Conservation (phyloP, 2,113 vertebrate genomes). For the Nestor notabilis region DNA sequence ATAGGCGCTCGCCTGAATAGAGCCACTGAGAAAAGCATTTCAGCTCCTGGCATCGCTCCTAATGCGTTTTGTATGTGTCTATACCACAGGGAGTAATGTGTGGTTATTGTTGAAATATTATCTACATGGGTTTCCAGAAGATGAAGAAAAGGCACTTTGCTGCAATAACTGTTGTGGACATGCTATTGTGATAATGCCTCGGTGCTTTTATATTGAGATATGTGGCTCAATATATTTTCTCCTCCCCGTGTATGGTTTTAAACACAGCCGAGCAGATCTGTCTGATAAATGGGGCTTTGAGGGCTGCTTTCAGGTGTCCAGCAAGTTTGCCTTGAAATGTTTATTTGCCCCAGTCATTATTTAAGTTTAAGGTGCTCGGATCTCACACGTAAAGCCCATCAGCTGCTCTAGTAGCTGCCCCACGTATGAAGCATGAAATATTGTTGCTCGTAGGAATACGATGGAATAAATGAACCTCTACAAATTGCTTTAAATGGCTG, state of each 20-base stretch:
- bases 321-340: not conserved
- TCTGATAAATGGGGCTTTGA: not conserved
- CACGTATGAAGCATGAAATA: accelerated
- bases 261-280: not conserved
- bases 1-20: slow-evolving; percentile 49
- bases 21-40: slow-evolving; percentile 48
- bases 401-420: not conserved
- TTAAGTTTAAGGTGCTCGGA: not conserved
- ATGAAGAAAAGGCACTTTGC: slow-evolving; percentile 45
- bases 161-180: not conserved
- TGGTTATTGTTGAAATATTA: slow-evolving; percentile 51
- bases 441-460: not conserved
- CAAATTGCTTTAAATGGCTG: not conserved
- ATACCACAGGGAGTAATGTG: slow-evolving; percentile 50
- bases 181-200: not conserved
- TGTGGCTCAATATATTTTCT: not conserved
- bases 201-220: not conserved
- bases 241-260: not conserved
- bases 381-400: not conserved
- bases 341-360: not conserved
- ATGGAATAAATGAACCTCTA: not conserved
- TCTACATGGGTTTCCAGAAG: slow-evolving; percentile 38
- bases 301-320: not conserved
- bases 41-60: slow-evolving; percentile 65
- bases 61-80: slow-evolving; percentile 51